Conservation (phyloP, 2,888 invertebrate genomes). For the Itoplectis maculator region DNA sequence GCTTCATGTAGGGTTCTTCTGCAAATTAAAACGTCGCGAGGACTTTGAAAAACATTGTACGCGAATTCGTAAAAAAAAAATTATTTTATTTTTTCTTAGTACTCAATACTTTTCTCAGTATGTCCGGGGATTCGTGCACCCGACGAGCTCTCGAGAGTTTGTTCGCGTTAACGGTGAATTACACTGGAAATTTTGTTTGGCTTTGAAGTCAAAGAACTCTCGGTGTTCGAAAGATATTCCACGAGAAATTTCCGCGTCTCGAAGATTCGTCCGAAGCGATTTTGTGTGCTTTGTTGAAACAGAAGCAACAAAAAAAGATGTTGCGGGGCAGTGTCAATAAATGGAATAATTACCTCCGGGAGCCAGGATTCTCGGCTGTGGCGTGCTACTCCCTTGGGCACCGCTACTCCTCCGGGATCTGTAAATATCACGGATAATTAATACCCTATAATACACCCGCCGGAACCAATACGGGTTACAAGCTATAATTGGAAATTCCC, state of each 20-base stretch:
- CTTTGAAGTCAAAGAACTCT: no score
- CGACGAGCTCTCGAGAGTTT: no score
- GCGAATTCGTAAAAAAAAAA: neutral
- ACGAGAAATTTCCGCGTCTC: neutral
- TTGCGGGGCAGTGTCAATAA: neutral
- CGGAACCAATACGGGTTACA: conserved; percentile 3
- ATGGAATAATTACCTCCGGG: conserved; percentile 88
- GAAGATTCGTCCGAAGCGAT: neutral
- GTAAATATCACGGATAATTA: conserved; percentile 78
- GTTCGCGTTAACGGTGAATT: no score
- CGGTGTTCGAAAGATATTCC: no score
- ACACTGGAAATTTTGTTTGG: no score
- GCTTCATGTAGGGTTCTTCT: conserved; percentile 97
- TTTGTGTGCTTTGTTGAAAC: neutral
- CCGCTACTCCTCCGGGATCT: conserved; percentile 93
- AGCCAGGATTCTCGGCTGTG: conserved; percentile 90
- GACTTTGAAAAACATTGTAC: neutral
- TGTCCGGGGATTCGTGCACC: no score
- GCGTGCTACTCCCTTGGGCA: conserved; percentile 89
- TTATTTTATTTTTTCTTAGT: neutral
- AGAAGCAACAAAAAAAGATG: neutral
- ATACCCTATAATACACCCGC: neutral
- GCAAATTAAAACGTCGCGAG: conserved; percentile 81
- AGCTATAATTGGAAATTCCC: neutral
- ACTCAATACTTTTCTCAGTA: no score